These are phyloP conservation scores for Cryptocephalus moraei DNA, from an alignment of 2,888 invertebrate species.

Conservation along the genomic window DNA sequence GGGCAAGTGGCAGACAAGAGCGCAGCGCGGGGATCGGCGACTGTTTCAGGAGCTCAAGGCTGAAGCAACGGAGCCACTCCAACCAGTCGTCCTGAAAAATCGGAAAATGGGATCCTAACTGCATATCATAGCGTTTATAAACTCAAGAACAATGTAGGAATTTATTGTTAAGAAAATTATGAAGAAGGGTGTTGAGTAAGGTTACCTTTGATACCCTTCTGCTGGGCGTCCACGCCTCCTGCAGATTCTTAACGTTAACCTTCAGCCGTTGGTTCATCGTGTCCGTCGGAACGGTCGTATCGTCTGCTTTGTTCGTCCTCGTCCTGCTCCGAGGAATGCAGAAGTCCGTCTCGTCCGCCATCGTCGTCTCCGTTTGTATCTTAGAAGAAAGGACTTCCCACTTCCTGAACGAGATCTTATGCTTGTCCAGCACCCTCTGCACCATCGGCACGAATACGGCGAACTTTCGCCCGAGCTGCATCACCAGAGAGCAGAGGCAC, in stretches of 20 bases:
- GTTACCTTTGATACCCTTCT: conserved; percentile 72
- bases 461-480: conserved; percentile 84
- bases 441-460: conserved; percentile 88
- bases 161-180: too few relatives aligned
- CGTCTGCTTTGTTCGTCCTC: conserved; percentile 52
- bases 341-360: conserved; percentile 66
- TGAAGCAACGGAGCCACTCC: conserved; percentile 88
- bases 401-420: conserved; percentile 64
- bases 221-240: conserved; percentile 86
- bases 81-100: conserved; percentile 84
- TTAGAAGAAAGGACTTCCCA: conserved; percentile 73
- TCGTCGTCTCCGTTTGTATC: conserved; percentile 61
- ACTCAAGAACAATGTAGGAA: too few relatives aligned
- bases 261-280: conserved; percentile 70
- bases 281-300: conserved; percentile 52
- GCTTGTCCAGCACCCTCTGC: conserved; percentile 69
- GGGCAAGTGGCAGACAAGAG: conserved; percentile 85
- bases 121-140: too few relatives aligned
- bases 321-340: conserved; percentile 42
- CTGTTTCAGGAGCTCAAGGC: conserved; percentile 87
- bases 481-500: conserved; percentile 75
- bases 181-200: background rate
- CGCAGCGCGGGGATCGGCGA: conserved; percentile 89
- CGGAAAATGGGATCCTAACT: too few relatives aligned
- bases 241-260: conserved; percentile 74